phyloP scores from a whole-genome alignment of 2,797 vertebrate genomes.

The Neosilurus mollespiculum region DNA sequence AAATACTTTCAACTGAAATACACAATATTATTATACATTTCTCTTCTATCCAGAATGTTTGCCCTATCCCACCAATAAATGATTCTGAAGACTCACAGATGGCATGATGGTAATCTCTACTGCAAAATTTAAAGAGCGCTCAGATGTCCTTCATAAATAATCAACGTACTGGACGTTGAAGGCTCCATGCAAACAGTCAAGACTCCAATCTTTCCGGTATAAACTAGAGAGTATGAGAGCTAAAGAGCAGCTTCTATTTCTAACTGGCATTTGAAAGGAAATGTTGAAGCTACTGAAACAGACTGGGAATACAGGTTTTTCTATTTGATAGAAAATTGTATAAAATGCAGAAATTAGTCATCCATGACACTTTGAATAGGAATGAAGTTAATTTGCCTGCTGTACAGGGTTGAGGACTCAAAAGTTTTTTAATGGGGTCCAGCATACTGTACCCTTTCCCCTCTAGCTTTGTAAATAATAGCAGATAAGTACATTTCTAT shows the following conservation, averaged over 20 bases:
- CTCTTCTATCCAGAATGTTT: not conserved
- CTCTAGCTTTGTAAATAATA: conserved; percentile 73
- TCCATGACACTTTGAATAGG: conserved; percentile 62
- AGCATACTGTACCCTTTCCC: conserved; percentile 26
- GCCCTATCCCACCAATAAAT: not conserved
- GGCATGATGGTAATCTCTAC: conserved; percentile 51
- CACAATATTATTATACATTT: not conserved
- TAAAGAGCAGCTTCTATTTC: not conserved
- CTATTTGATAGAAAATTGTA: not conserved
- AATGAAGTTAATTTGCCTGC: conserved; percentile 61
- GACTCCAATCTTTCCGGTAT: conserved; percentile 14
- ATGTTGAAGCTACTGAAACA: conserved; percentile 37
- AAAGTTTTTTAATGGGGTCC: conserved; percentile 35
- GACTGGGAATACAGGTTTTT: conserved; percentile 27
- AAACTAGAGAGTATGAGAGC: not conserved
- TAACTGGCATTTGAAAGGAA: conserved; percentile 30
- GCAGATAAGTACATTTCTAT: conserved; percentile 65
- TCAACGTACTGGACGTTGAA: not conserved
- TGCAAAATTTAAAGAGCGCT: conserved; percentile 59
- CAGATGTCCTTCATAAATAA: conserved; percentile 53
- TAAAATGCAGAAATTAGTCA: conserved; percentile 22
- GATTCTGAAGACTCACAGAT: conserved; percentile 53
- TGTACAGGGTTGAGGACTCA: conserved; percentile 66
- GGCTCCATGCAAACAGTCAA: not conserved
- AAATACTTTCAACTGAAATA: not conserved